Conservation (phyloP, 2,113 vertebrate genomes). For the Fulica atra region DNA sequence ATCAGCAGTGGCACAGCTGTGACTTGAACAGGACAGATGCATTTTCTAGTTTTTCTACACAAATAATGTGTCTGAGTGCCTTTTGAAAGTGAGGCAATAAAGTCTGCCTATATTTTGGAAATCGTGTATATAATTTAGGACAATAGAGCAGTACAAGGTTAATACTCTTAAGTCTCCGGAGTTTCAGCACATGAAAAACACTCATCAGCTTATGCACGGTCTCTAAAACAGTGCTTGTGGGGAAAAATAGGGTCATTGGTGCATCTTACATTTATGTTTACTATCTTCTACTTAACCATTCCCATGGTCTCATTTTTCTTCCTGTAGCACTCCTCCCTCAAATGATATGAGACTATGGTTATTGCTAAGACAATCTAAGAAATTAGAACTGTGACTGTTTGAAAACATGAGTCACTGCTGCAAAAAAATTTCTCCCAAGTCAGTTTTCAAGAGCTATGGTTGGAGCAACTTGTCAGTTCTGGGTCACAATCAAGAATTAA, state of each 20-base stretch:
- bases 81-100: not conserved
- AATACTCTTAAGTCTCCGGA: not conserved
- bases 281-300: not conserved
- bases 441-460: not conserved
- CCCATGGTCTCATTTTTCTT: rapidly evolving
- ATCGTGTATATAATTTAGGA: not conserved
- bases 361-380: not conserved
- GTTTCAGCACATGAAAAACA: not conserved
- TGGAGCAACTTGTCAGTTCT: not conserved
- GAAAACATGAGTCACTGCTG: not conserved
- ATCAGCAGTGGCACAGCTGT: not conserved
- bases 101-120: not conserved
- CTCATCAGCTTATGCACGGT: not conserved
- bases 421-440: not conserved
- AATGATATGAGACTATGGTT: not conserved
- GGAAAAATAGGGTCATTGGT: not conserved
- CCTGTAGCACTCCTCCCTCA: not conserved
- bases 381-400: not conserved
- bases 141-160: not conserved
- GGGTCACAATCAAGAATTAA: not conserved
- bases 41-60: not conserved
- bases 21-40: not conserved
- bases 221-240: not conserved
- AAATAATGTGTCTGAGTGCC: not conserved
- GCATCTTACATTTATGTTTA: not conserved